Percentiles rank a stretch among this genome's conserved stretches.
Conservation (phyloP, 2,888 invertebrate species). For the Nymphalis urticae region DNA sequence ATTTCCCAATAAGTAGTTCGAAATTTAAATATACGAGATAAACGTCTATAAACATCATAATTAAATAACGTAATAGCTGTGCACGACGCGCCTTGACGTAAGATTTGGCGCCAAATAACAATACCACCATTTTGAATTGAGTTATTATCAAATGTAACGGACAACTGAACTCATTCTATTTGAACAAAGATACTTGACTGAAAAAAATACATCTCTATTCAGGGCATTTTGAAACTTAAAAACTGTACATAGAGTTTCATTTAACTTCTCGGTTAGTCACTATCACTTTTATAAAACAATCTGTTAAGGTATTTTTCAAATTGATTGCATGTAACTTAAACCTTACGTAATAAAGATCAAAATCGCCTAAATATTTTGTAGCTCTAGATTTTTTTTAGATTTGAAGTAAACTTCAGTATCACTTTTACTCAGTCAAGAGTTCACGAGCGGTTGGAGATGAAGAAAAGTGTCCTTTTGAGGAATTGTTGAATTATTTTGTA, state of each 20-base stretch:
- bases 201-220: not conserved
- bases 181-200: not conserved
- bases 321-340: not conserved
- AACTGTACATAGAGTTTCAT: not conserved
- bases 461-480: conserved; percentile 40
- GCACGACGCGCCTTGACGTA: conserved; percentile 45
- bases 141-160: conserved; percentile 40
- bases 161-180: conserved; percentile 36
- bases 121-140: conserved; percentile 44
- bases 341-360: not conserved
- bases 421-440: conserved; percentile 38
- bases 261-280: not conserved
- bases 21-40: not conserved
- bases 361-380: not conserved
- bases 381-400: not conserved
- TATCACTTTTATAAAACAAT: conserved; percentile 7
- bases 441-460: conserved; percentile 39
- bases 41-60: conserved; percentile 32
- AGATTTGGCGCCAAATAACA: conserved; percentile 55
- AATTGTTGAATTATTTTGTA: conserved; percentile 22
- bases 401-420: conserved; percentile 26
- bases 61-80: conserved; percentile 37
- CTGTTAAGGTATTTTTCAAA: not conserved
- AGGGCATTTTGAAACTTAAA: not conserved
- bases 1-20: not conserved